Base-by-base conservation (phyloP, 2,888 invertebrate genomes). In the Ptychoptera albimana region DNA sequence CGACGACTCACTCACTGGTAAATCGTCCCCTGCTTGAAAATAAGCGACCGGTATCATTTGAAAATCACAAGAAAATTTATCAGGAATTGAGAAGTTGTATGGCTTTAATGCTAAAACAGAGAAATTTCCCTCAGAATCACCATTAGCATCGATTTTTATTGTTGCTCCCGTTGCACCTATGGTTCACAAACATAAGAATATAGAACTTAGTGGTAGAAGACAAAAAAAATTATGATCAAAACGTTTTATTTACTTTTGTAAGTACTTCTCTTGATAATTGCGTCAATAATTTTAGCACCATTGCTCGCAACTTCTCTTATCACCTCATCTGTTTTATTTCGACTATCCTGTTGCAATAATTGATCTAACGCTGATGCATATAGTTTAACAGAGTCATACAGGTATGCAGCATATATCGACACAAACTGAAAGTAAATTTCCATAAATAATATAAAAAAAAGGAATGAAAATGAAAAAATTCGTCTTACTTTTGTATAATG, bases 121-220 rank as follows among this genome's bases (percentile, higher is more conserved):
- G 69, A 92, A 97, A 65, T 97, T 97, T 8, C 94, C 96, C 63
- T 94, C 92, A 0, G 94, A 94, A 64, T 97, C 94, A 2, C 94
- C 97, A 54, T 84, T 78, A 53, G 80, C 74, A 69, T 97, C 93
- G 52, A 97, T 74, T 52, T 85, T 84, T 56, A 96, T 91, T 49
- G 82, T 82, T 59, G 92, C 84, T 13, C 97, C 97, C 44, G 91
- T 87, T 55, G 96, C 81, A 75, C 96, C 94, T 94, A 56, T 1
- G 54, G 54, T 47, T 47, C 51, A 49, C 31, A 38, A 43, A 37
- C 34, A 16, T 23, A 16, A 34, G n/a, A 41, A 15, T 39, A 32
- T 15, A 10, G n/a, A 16, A 8, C 12, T 12, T 15, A n/a, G 39
- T 39, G 35, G 39, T 29, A 45, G 39, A 42, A 43, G 44, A 29